Conservation (phyloP, 2,113 vertebrate genomes). For the Ammodytes dubius region DNA sequence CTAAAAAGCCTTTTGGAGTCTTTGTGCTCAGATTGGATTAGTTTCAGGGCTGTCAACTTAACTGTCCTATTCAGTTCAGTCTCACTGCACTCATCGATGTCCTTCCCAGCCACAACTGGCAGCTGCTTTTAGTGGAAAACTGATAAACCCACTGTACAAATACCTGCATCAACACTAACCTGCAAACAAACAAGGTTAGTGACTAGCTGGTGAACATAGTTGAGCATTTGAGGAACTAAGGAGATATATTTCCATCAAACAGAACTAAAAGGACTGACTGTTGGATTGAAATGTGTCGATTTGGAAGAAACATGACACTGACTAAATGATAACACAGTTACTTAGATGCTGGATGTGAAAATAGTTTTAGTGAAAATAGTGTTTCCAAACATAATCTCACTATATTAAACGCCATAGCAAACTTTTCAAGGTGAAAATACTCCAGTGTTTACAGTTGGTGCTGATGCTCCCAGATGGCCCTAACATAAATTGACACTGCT, state of each 20-base stretch:
- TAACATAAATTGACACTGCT: neutral
- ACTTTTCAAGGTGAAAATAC: conserved; percentile 13
- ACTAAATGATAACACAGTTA: neutral
- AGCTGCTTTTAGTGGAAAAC: conserved; percentile 1
- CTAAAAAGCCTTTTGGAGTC: neutral
- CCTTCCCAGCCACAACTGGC: neutral
- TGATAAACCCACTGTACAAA: neutral
- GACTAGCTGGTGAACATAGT: neutral
- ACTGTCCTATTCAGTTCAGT: neutral
- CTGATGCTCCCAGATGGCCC: neutral
- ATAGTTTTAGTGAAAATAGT: neutral
- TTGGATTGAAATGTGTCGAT: neutral
- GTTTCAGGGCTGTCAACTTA: neutral
- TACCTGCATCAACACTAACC: neutral
- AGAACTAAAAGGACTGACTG: neutral
- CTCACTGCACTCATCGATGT: neutral
- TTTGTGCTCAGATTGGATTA: neutral
- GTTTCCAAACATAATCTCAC: neutral
- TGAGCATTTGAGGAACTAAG: neutral
- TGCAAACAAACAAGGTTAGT: neutral
- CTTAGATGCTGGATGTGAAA: neutral
- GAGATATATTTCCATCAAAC: neutral
- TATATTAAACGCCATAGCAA: neutral
- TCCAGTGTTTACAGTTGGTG: neutral
- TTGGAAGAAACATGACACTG: neutral